Base-by-base conservation (phyloP, 2,113 vertebrate genomes). In the Rhynchopsitta pachyrhyncha region DNA sequence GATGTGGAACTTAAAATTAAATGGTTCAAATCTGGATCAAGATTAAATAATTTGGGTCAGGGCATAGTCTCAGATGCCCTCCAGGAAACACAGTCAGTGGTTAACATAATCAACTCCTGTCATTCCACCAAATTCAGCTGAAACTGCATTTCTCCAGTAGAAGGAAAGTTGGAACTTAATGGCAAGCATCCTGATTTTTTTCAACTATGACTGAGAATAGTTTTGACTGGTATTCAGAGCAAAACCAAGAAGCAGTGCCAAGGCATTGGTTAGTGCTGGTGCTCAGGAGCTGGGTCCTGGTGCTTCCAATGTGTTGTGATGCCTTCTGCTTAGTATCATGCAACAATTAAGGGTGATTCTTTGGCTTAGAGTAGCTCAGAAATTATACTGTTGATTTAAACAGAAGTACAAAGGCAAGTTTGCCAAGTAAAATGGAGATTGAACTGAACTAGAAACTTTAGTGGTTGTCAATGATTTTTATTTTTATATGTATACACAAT, bases 41-140 rank as follows among this genome's bases (percentile, higher is more conserved):
- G 62, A 69, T 92, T 57, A 96, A 94, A 92, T 95, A 79, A 89
- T 93, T 93, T 82, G 83, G 83, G 57, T 91, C 66, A 64, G 64
- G 68, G 29, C 73, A 86, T 76, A 80, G 75, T 94, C 52, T 93
- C 77, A 71, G 91, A 39, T 79, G 80, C 88, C 80, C 90, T 86
- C 12, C 78, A 92, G 90, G 94, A 97, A 93, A 73, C 53, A 18
- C 23, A 88, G 62, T 70, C 77, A 73, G 62, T 85, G 83, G 92
- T 96, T 96, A 97, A 94, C 86, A 88, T 94, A 88, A 97, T 96
- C 94, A 85, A 59, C 86, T 93, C 75, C 70, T 82, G 77, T 84
- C 93, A 90, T 93, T 94, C 82, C 70, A 82, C 92, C 39, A 79
- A 91, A 89, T 96, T 93, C 83, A 92, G 90, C 96, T 97, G 95